Evolutionary conservation across 2,113 vertebrate species (phyloP), one percentile per base, ranked within the genome.

Genomic region (Rattus rattus): DNA sequence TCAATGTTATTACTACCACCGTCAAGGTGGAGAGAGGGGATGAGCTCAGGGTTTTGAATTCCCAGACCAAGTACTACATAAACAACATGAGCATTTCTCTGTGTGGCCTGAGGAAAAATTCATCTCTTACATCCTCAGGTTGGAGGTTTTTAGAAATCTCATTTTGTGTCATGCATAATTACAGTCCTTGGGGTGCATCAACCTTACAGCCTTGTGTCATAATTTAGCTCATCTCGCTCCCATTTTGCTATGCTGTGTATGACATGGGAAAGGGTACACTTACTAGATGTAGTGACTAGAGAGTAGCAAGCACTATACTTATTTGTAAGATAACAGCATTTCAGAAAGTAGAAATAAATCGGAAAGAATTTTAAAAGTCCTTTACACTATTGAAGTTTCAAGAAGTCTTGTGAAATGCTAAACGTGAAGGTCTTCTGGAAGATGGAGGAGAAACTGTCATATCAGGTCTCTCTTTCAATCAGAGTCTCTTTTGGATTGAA

Each of bases 1-100:
- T 16, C 4, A 2, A 24, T 65, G 16, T 19, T 65, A 11, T 6
- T 22, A 10, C 4, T n/a, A 6, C 28, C 52, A 19, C 2, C 9
- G 17, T 39, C 30, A 49, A 85, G 85, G 1, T 26, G 7, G 5
- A 70, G 5, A 63, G 2, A 20, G 85, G 33, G 20, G 24, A 80
- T 49, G 7, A 91, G 12, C 22, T 39, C 12, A 49, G 3, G 11
- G 24, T 39, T 61, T 61, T 36, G 17, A 13, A 72, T 79, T 30
- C 11, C 39, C 30, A 79, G n/a, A 2, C n/a, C 4, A 8, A 49
- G 6, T 61, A 17, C 30, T 47, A 39, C 24, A 28, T 52, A 70
- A 70, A 79, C 24, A 69, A 86, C 11, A 36, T 9, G 47, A 91
- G 9, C 26, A 16, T 13, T 33, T 59, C 30, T 39, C 49, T 86